Base-by-base conservation (phyloP, 2,797 vertebrate species). In the Amazona finschi region DNA sequence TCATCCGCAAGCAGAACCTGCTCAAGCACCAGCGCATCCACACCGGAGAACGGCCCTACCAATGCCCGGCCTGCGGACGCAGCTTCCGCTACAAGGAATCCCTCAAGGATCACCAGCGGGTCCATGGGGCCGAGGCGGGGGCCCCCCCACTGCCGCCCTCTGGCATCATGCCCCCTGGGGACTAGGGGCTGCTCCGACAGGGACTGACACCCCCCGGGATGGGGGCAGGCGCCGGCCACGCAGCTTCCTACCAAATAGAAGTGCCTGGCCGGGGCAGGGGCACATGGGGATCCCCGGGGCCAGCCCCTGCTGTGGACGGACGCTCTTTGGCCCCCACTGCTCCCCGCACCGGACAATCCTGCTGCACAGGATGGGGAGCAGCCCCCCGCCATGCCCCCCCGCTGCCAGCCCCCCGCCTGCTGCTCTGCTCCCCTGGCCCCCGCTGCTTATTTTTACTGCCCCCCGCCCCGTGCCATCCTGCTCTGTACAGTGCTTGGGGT, bases 11-110 rank as follows among this genome's bases (percentile, higher is more conserved):
- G 96, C 98, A 98, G 97, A 97, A 98, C 94, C 97, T 98, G 91
- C 97, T 98, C 57, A 98, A 98, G 95, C 97, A 98, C 96, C 98
- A 98, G 96, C 97, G 98, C 95, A 98, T 98, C 96, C 98, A 98
- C 96, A 97, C 98, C 8, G 98, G 98, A 8, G 98, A 98, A 92
- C 90, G 98, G 79, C 98, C 98, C 84, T 98, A 98, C 94, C 97
- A 98, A 67, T 98, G 98, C 60, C 97, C 96, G 38, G 97, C 98
- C 61, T 98, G 97, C 25, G 97, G 97, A 71, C 97, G 97, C 87
- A 98, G 97, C 94, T 98, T 98, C 96, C 97, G 97, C 91, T 98
- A 98, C 94, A 98, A 98, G 87, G 98, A 98, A 20, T 98, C 98
- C 22, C 98, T 98, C 95, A 98, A 98, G 95, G 98, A 98, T 79